Base-by-base conservation (phyloP, 2,113 vertebrate genomes). In the Hiodon alosoides region DNA sequence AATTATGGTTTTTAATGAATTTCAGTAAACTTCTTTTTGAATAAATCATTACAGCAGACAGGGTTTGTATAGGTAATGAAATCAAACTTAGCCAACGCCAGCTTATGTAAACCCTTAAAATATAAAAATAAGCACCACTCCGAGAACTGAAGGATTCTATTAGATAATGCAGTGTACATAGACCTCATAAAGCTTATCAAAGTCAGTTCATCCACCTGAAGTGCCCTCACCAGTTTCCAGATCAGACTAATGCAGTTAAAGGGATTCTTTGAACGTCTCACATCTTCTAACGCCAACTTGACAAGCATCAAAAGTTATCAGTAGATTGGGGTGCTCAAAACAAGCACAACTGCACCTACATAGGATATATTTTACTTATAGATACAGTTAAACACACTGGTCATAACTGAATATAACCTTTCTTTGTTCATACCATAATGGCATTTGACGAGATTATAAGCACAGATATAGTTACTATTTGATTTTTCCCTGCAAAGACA, bases 391-490 rank as follows among this genome's bases (percentile, higher is more conserved):
- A 79, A 84, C 84, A 77, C 81, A 48, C 78, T 76, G 77, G 76
- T 79, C 79, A 77, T 79, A 75, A 79, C 81, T 78, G 77, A 83
- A 31, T 31, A 31, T 31, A 31, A 31, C 31, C 31, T 31, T 31
- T 83, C 83, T 77, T 74, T 78, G 70, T 81, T 73, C 79, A 77
- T 83, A 79, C 83, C 83, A 75, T 71, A 70, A 83, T 78, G 62
- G 72, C 48, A 76, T 81, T 79, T 77, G 82, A 79, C 80, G 80
- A 78, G 74, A 82, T 82, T 85, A 76, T 59, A 76, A 66, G 67
- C 31, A 52, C 78, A 80, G 57, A 86, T 84, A 83, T 77, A 81
- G 79, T 78, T 68, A 57, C 64, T 31, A 17, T 52, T 79, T 81
- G 69, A 69, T 62, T 71, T 57, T 73, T 70, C 59, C 52, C 13